Evolutionary conservation across 2,797 vertebrate genomes (phyloP).

Genomic region (Mormyrus hasselquistii): DNA sequence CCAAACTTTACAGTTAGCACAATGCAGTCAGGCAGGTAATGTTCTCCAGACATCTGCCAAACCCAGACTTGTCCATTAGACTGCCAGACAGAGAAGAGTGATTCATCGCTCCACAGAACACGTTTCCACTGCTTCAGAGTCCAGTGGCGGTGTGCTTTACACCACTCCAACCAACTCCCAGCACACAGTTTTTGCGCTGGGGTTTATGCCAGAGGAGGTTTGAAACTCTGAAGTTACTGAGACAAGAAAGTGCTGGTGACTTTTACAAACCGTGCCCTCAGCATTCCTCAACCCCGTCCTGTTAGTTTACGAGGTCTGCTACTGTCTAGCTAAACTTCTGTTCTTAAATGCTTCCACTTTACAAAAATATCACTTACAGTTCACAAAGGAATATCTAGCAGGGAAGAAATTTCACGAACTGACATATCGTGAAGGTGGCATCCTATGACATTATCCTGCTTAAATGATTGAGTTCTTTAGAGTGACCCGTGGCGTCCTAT

Average conservation of each 20-base stretch:
- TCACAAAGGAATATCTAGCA: neutral
- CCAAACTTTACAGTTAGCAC: neutral
- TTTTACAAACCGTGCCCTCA: neutral
- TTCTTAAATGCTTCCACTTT: neutral
- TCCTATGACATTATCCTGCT: neutral
- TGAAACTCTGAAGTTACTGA: neutral
- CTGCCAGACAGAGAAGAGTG: neutral
- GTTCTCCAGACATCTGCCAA: neutral
- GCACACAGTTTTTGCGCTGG: neutral
- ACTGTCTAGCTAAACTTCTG: neutral
- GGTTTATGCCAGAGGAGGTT: neutral
- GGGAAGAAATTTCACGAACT: neutral
- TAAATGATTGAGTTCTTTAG: neutral
- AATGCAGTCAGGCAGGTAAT: neutral
- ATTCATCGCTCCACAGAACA: neutral
- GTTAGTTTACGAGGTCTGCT: neutral
- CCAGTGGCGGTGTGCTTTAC: neutral
- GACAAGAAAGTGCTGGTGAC: neutral
- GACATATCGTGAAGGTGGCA: neutral
- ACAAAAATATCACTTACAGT: neutral
- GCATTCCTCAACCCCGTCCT: neutral
- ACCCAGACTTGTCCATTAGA: neutral
- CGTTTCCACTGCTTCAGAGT: neutral
- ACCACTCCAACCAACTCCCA: neutral
- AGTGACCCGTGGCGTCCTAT: no score